phyloP scores from a whole-genome alignment of 1,140 invertebrate species.

The Melitaea cinxia region DNA sequence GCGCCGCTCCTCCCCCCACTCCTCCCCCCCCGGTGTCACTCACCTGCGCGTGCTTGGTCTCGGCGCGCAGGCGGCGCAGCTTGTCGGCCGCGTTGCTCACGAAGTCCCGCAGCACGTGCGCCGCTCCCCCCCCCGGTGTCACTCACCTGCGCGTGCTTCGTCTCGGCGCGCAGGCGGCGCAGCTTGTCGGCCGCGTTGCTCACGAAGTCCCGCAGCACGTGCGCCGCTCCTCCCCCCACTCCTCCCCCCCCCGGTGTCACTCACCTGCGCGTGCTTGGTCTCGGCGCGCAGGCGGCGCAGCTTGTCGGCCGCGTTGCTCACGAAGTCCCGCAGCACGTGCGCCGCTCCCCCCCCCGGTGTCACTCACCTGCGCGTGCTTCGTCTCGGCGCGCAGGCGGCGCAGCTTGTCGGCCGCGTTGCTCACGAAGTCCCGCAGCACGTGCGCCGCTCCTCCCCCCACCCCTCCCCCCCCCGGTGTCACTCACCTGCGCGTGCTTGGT shows the following conservation, averaged over 20 bases:
- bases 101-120: slow-evolving; percentile 93
- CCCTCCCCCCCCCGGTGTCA: no score
- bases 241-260: no score
- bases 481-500: no score
- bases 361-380: no score
- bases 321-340: slow-evolving; percentile 93
- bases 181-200: slow-evolving; percentile 94
- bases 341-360: slow-evolving; percentile 65
- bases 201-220: slow-evolving; percentile 94
- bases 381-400: no score
- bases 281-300: slow-evolving; percentile 91
- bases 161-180: slow-evolving; percentile 89
- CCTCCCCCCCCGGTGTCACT: no score
- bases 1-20: slow-evolving; percentile 75
- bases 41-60: slow-evolving; percentile 81
- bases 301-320: slow-evolving; percentile 94
- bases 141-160: slow-evolving; percentile 67
- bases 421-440: no score
- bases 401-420: no score
- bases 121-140: slow-evolving; percentile 57
- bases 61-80: slow-evolving; percentile 89
- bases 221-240: slow-evolving; percentile 86
- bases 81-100: slow-evolving; percentile 94
- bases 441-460: no score
- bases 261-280: slow-evolving; percentile 70